phyloP scores from a whole-genome alignment of 2,113 vertebrate genomes.

The Lasiurus cinereus region DNA sequence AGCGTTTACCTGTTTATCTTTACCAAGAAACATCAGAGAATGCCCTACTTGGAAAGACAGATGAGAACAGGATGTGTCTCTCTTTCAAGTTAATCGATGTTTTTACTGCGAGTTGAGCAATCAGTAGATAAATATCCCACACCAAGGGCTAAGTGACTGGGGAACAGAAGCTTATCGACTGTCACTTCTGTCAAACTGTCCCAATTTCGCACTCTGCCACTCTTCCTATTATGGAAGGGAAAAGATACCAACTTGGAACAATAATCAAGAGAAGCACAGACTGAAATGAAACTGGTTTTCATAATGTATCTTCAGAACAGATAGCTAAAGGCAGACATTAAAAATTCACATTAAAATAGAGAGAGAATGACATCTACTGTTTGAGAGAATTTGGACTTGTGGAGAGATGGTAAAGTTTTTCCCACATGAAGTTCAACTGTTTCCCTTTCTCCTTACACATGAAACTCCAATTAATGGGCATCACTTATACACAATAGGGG shows the following conservation, averaged over 20 bases:
- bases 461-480: not conserved
- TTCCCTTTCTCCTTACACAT: conserved; percentile 47
- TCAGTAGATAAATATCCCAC: conserved; percentile 72
- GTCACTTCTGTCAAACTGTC: conserved; percentile 73
- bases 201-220: conserved; percentile 80
- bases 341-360: conserved; percentile 79
- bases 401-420: conserved; percentile 20
- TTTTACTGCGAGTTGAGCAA: conserved; percentile 21
- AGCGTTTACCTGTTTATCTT: not conserved
- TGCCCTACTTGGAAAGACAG: not conserved
- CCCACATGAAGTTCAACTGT: conserved; percentile 59
- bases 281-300: conserved; percentile 67
- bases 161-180: conserved; percentile 77
- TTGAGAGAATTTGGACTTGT: conserved; percentile 62
- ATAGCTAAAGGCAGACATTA: conserved; percentile 63
- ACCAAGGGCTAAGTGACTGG: conserved; percentile 56
- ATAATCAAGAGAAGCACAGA: conserved; percentile 80
- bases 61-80: not conserved
- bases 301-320: conserved; percentile 72
- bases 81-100: conserved; percentile 41
- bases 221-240: conserved; percentile 69
- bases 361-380: conserved; percentile 88
- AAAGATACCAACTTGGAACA: conserved; percentile 75
- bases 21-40: not conserved
- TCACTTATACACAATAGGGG: conserved; percentile 24